These are phyloP conservation scores for Punctoribates punctum DNA, from an alignment of 2,888 invertebrate genomes.

Conservation along the genomic window DNA sequence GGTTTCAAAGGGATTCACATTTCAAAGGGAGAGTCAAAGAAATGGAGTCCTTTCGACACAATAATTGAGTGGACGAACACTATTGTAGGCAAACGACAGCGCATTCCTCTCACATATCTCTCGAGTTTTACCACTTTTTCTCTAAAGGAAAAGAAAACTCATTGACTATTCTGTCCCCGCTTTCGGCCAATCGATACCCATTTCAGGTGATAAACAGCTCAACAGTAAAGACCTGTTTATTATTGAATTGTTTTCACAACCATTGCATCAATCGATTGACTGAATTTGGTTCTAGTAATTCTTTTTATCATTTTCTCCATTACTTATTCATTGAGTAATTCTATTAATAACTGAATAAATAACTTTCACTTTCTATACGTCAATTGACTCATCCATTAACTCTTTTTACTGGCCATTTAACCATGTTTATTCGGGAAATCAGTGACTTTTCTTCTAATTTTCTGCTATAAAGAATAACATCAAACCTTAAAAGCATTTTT, in stretches of 20 bases:
- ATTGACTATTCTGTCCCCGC: conserved; percentile 10
- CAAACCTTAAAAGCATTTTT: no score
- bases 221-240: background rate
- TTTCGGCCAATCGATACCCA: background rate
- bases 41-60: background rate
- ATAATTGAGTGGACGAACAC: background rate
- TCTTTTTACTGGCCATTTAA: no score
- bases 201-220: conserved; percentile 7
- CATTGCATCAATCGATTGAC: background rate
- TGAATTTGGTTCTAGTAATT: background rate
- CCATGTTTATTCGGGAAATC: no score
- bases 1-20: no score
- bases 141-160: background rate
- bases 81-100: background rate
- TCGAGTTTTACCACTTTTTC: conserved; percentile 12
- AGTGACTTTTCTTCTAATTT: no score
- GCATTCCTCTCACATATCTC: conserved; percentile 12
- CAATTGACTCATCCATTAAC: no score
- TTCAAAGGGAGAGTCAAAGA: no score
- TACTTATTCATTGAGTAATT: no score
- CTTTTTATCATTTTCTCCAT: no score
- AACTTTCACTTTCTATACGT: no score
- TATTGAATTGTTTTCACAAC: background rate
- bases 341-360: no score
- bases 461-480: no score